Percentiles rank a stretch among this genome's conserved stretches.
Conservation (phyloP, 2,113 vertebrate genomes). For the Amazona vittata region DNA sequence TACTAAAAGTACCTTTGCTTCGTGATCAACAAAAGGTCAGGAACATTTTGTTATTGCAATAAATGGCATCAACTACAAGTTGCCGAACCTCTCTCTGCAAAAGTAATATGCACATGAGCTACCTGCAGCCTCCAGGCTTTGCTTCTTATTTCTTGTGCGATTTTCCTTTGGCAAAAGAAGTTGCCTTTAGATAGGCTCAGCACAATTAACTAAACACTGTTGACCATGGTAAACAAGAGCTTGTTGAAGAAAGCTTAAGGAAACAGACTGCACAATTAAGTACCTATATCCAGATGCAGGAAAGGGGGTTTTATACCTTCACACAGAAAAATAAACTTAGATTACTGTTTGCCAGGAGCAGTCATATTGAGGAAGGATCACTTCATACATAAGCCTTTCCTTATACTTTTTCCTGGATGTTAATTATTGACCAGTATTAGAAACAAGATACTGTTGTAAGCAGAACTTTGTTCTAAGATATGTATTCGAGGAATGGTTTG, state of each 20-base stretch:
- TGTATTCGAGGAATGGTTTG: background rate
- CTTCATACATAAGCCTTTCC: background rate
- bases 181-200: background rate
- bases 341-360: background rate
- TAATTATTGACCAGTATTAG: background rate
- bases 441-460: background rate
- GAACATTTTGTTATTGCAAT: slow-evolving; percentile 56
- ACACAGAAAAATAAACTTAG: background rate
- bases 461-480: background rate
- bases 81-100: background rate
- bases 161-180: background rate
- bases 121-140: background rate
- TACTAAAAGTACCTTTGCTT: slow-evolving; percentile 50
- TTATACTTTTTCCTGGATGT: background rate
- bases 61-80: slow-evolving; percentile 63
- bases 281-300: background rate
- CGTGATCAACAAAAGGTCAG: slow-evolving; percentile 45
- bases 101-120: background rate
- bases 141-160: background rate
- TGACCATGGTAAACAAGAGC: background rate
- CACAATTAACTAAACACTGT: background rate
- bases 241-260: background rate
- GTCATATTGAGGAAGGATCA: background rate
- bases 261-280: background rate
- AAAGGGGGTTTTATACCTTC: background rate